Evolutionary conservation across 1,140 invertebrate species (phyloP).

Genomic region (Chionoecetes opilio): DNA sequence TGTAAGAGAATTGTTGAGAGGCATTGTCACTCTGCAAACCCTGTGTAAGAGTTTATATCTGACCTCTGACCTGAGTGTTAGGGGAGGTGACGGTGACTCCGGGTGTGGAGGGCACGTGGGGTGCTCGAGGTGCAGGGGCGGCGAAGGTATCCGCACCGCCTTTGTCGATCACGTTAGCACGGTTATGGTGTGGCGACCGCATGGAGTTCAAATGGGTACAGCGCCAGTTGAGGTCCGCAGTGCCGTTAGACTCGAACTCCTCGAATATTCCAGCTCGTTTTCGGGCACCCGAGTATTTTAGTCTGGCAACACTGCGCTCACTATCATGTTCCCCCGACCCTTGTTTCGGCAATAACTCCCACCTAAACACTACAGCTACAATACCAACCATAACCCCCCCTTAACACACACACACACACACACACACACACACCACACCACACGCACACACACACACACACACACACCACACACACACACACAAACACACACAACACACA

Average conservation of each 20-base stretch:
- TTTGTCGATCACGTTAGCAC: constrained; percentile 42
- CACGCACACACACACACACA: too few species aligned
- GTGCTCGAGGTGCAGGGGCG: too few species aligned
- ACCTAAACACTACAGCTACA: not conserved
- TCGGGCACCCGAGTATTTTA: not conserved
- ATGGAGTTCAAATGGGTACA: constrained; percentile 65
- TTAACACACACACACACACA: too few species aligned
- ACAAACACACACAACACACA: too few species aligned
- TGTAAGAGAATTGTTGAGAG: too few species aligned
- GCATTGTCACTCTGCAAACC: too few species aligned
- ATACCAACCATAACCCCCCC: not conserved
- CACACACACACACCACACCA: too few species aligned
- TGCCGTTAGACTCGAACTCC: constrained; percentile 58
- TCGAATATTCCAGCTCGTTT: constrained; percentile 29
- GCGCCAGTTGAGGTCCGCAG: not conserved
- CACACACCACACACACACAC: too few species aligned
- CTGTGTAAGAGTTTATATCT: too few species aligned
- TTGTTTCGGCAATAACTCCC: not conserved
- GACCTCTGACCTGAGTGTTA: not conserved
- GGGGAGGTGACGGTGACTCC: not conserved
- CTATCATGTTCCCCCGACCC: not conserved
- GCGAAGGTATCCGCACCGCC: not conserved
- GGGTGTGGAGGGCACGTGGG: not conserved
- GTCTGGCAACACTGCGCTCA: constrained; percentile 25
- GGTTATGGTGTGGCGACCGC: not conserved